Evolutionary conservation across 2,888 invertebrate species (phyloP), one percentile per base, ranked within the genome.

Genomic region (Cheilosia soror): DNA sequence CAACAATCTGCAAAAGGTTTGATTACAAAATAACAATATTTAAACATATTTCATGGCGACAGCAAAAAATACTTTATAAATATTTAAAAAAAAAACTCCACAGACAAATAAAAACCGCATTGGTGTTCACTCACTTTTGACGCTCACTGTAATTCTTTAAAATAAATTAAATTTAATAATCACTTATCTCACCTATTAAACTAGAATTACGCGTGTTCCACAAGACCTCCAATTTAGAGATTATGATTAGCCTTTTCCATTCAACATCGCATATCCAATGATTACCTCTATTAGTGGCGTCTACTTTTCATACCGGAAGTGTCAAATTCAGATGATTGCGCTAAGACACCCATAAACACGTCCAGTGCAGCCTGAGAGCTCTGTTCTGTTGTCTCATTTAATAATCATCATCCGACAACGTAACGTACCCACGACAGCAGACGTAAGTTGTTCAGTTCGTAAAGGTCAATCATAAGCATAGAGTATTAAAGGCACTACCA

Each of bases 291-390:
- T 81, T 81, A 76, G 72, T 77, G 76, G 72, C 76, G 80, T 77
- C 81, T 76, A 75, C 63, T 29, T 47, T 44, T 49, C 58, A 11
- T 77, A 31, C 81, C 85, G 85, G 85, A 85, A 85, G 77, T 85
- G 76, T 85, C 85, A 72, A 85, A 81, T 85, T 85, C 81, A 77
- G 77, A 77, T 81, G 81, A 81, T 81, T 81, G 66, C 72, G 27
- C 62, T 37, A 42, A 75, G 65, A 33, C 84, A 71, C 40, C 76
- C 76, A 66, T 76, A 75, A 76, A 25, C 79, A 57, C 63, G 57
- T 58, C 15, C 37, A 20, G 20, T 11, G n/a, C 20, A 42, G 65
- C 44, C 53, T 0, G 2, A 33, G 11, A 11, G 6, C 40, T 31
- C 33, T 33, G 51, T 11, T 60, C 76, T 58, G 25, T 27, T 68